phyloP scores from a whole-genome alignment of 1,140 invertebrate genomes.

The Sycophila sp. region DNA sequence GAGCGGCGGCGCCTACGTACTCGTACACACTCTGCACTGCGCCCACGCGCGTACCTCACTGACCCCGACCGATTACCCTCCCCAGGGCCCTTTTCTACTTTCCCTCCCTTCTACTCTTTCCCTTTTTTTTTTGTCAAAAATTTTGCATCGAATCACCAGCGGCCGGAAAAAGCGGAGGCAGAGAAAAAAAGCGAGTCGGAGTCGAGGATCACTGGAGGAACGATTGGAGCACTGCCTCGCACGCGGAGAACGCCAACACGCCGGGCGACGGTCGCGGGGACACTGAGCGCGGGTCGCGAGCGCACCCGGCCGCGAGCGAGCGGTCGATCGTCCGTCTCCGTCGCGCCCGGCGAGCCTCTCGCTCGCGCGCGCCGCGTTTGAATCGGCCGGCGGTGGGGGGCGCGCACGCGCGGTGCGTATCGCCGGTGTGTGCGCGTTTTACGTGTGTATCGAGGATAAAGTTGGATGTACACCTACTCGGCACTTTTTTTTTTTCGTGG shows the following conservation, averaged over 20 bases:
- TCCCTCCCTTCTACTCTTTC: too few relatives aligned
- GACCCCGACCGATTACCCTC: too few relatives aligned
- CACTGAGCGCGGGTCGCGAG: not conserved
- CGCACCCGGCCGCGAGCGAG: not conserved
- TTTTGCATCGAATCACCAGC: too few relatives aligned
- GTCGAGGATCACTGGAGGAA: too few relatives aligned
- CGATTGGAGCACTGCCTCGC: too few relatives aligned
- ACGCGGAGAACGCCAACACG: too few relatives aligned
- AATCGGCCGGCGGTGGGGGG: not conserved
- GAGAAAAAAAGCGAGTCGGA: not conserved
- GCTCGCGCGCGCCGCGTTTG: conserved; percentile 3
- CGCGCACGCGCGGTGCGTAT: not conserved
- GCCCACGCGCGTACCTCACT: not conserved
- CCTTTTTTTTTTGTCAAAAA: too few relatives aligned
- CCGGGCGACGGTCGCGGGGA: conserved; percentile 20
- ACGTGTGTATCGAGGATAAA: not conserved
- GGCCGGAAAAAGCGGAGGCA: too few relatives aligned
- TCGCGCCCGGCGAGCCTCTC: conserved; percentile 3
- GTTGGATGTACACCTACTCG: too few relatives aligned
- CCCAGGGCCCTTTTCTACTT: too few relatives aligned
- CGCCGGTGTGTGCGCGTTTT: not conserved
- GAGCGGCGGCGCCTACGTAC: not conserved
- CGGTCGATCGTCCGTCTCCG: conserved; percentile 4
- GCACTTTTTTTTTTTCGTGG: not conserved
- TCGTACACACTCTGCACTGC: not conserved